Percentiles rank a stretch among this genome's conserved stretches.
phyloP scores from a whole-genome alignment of 2,797 vertebrate genomes.

The Smutsia gigantea region DNA sequence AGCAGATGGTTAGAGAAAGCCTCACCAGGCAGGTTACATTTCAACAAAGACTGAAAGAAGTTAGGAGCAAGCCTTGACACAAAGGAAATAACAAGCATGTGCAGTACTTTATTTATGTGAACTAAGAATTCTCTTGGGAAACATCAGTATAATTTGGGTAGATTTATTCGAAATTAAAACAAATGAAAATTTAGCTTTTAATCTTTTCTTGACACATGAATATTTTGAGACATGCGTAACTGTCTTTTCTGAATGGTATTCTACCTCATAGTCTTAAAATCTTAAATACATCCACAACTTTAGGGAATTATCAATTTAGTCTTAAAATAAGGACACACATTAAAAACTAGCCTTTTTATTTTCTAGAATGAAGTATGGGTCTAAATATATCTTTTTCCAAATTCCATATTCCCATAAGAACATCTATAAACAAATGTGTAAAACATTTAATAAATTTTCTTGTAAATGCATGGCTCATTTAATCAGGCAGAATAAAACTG shows the following conservation, averaged over 20 bases:
- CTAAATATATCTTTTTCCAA: not conserved
- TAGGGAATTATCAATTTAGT: not conserved
- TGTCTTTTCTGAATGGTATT: not conserved
- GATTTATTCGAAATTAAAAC: not conserved
- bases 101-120: not conserved
- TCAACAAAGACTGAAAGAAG: not conserved
- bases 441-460: not conserved
- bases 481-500: not conserved
- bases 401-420: not conserved
- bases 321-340: not conserved
- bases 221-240: not conserved
- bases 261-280: not conserved
- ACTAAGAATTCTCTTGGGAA: not conserved
- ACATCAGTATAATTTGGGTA: not conserved
- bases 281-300: not conserved
- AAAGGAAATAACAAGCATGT: not conserved
- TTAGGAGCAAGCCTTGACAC: not conserved
- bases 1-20: not conserved
- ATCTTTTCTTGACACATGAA: not conserved
- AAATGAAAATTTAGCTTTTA: not conserved
- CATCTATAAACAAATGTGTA: not conserved
- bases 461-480: not conserved
- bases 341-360: not conserved
- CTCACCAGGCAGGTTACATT: not conserved
- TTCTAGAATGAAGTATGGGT: not conserved